Base-by-base conservation (phyloP, 2,113 vertebrate species). In the Chloropsis hardwickii region DNA sequence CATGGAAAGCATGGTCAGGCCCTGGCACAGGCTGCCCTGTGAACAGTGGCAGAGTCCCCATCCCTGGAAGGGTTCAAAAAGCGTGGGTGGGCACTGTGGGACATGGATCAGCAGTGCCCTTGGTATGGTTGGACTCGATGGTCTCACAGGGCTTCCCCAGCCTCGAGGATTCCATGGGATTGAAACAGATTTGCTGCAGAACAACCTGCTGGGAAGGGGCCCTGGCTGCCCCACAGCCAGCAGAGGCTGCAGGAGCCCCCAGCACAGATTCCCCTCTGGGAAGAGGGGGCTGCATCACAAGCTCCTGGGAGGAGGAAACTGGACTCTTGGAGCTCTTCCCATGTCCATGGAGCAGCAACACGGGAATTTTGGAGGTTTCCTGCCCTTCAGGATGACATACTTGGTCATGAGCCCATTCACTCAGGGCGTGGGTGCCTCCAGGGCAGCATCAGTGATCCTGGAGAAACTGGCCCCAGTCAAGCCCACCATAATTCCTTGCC, bases 401-500 rank as follows among this genome's bases (percentile, higher is more conserved):
- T 72, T 83, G 81, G 65, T 54, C 10, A 67, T 0, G 39, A 86
- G 61, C 65, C 51, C 5, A 0, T 4, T 0, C 62, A 51, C 42
- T 51, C 17, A 6, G 37, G 37, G 37, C 37, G 37, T 37, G 37
- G 37, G 37, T 12, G 33, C 66, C 25, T 37, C 25, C 39, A 24
- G 35, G 74, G 8, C 88, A 79, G 69, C 76, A 77, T 50, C 51
- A 56, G 48, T 13, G 45, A 45, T 82, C 73, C 37, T 18, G 9
- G 10, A 79, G 50, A 45, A 85, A 23, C 73, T 83, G 81, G 87
- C 57, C 85, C 23, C 5, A 7, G 72, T 45, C 94, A 95, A 91
- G 27, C 73, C 23, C 56, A 81, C 93, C 94, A 82, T 10, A 91
- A 91, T 37, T 91, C 88, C 73, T 70, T 47, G 42, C 78, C 81